Base-by-base conservation (phyloP, 2,113 vertebrate genomes). In the Mus spicilegus region DNA sequence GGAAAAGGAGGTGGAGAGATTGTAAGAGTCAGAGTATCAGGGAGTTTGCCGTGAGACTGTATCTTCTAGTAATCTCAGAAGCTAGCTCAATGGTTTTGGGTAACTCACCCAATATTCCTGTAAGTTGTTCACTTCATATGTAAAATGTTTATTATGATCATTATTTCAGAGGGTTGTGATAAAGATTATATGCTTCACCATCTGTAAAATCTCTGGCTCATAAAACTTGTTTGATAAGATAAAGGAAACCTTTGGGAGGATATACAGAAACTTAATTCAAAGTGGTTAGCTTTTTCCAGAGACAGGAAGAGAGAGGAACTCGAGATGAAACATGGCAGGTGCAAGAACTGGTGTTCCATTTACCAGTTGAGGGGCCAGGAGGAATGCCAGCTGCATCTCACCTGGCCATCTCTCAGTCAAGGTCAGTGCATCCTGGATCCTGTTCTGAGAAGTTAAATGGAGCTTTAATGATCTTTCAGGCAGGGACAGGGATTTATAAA, bases 371-470 rank as follows among this genome's bases (percentile, higher is more conserved):
- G 39, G 61, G 58, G 12, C 36, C 33, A 33, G 20, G 85, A 73
- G 39, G 81, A 56, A 63, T 3, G 1, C 86, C 36, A 56, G n/a
- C 24, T 93, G 36, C 22, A 49, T 90, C 51, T 96, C 58, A 73
- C 70, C 73, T 94, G 70, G 63, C 42, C 51, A 94, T 90, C n/a
- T 93, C 81, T 30, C 22, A 88, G 19, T 95, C 87, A 96, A 95
- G 75, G 70, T 95, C 84, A 94, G 19, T 80, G 42, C 1, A 90
- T 33, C 28, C 58, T 93, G 72, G 54, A 95, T 56, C 72, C 6
- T 96, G 67, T 19, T 94, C 69, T 80, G 33, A 91, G n/a, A 77
- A 80, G 28, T 94, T 97, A n/a, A 93, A 63, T 14, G 28, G 49
- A 77, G 89, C 7, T 42, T 36, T 93, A 93, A 89, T 85, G 89